These are phyloP conservation scores for Bos javanicus DNA, from an alignment of 2,113 vertebrate species.

Conservation along the genomic window DNA sequence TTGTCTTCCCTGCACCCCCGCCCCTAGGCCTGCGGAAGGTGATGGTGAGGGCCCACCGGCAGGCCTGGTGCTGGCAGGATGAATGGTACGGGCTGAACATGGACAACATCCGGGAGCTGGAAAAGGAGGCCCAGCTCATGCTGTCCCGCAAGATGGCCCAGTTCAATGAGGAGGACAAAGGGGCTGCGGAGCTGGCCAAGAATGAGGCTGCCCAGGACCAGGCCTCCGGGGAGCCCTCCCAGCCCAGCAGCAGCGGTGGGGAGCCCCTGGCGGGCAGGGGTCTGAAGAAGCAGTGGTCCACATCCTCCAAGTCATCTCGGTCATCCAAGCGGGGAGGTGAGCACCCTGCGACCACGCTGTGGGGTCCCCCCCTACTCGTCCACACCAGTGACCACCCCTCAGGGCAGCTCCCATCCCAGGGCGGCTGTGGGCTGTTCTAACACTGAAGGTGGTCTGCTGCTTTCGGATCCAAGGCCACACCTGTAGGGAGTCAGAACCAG, in stretches of 20 bases:
- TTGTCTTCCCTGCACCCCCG: fast-evolving
- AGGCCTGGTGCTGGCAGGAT: slow-evolving; percentile 99
- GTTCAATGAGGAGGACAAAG: slow-evolving; percentile 83
- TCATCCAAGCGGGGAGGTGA: slow-evolving; percentile 98
- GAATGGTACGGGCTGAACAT: slow-evolving; percentile 98
- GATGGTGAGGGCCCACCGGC: slow-evolving; percentile 96
- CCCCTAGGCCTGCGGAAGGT: slow-evolving; percentile 92
- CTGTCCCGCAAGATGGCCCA: slow-evolving; percentile 96
- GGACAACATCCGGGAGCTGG: slow-evolving; percentile 95
- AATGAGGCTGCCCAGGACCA: slow-evolving; percentile 74
- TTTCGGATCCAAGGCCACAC: neutral
- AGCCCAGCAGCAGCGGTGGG: slow-evolving; percentile 68
- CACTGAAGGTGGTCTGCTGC: neutral
- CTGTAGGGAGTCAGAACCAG: neutral
- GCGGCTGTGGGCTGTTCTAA: fast-evolving
- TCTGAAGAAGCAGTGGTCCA: slow-evolving; percentile 98
- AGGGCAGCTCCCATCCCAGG: neutral
- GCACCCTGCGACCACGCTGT: fast-evolving
- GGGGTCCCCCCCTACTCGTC: fast-evolving
- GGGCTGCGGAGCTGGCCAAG: slow-evolving; percentile 68
- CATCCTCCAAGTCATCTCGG: slow-evolving; percentile 94
- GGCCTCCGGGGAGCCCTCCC: slow-evolving; percentile 80
- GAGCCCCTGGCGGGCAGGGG: slow-evolving; percentile 87
- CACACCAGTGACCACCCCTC: neutral
- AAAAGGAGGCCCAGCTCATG: slow-evolving; percentile 95